Evolutionary conservation across 2,797 vertebrate species (phyloP).

Genomic region (Apogon hyalosoma): DNA sequence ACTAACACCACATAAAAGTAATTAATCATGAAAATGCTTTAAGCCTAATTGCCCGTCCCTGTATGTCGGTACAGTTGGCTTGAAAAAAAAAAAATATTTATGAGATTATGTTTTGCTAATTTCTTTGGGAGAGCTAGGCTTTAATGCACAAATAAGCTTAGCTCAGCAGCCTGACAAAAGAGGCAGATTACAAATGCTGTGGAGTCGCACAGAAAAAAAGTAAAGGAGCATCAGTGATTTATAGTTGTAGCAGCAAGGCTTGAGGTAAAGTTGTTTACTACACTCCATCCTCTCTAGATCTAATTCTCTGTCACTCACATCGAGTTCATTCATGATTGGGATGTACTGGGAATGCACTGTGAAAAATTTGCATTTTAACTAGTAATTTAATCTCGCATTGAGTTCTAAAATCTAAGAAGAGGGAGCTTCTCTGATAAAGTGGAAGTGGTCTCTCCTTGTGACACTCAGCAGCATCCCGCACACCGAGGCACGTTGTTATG

Average conservation of each 20-base stretch:
- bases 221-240: conserved; percentile 58
- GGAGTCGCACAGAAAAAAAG: conserved; percentile 23
- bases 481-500: conserved; percentile 59
- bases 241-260: conserved; percentile 57
- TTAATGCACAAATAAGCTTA: conserved; percentile 53
- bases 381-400: conserved; percentile 62
- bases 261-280: conserved; percentile 60
- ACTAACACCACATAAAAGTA: conserved; percentile 37
- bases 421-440: conserved; percentile 65
- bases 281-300: conserved; percentile 42
- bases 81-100: conserved; percentile 61
- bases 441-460: conserved; percentile 55
- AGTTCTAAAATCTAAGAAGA: conserved; percentile 45
- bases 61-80: conserved; percentile 29
- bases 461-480: conserved; percentile 67
- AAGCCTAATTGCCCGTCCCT: conserved; percentile 50
- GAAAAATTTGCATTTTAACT: conserved; percentile 61
- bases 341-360: conserved; percentile 17
- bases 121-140: conserved; percentile 42
- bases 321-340: conserved; percentile 30
- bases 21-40: conserved; percentile 56
- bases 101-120: conserved; percentile 59
- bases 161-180: conserved; percentile 66
- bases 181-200: conserved; percentile 60
- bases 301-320: conserved; percentile 52